Evolutionary conservation across 1,140 invertebrate genomes (phyloP).

Genomic region (roundworm (Caenorhabditis elegans)): DNA sequence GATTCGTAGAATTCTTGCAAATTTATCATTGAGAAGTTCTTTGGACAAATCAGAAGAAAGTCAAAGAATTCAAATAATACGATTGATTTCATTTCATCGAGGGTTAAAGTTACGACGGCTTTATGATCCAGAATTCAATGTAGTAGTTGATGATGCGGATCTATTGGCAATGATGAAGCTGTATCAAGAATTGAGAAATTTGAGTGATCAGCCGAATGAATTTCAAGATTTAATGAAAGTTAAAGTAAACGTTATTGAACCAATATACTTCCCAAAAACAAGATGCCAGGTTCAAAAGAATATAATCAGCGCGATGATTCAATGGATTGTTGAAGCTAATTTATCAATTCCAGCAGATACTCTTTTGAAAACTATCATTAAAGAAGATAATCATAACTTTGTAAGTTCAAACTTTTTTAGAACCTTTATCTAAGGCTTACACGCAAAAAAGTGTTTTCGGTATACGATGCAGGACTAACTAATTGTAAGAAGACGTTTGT

Average conservation of each 20-base stretch:
- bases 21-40: neutral
- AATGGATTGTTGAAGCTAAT: slow-evolving; percentile 2
- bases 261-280: slow-evolving; percentile 2
- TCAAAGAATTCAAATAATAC: neutral
- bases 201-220: slow-evolving; percentile 14
- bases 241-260: neutral
- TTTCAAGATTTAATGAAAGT: slow-evolving; percentile 12
- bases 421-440: too few species aligned
- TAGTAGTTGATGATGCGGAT: neutral
- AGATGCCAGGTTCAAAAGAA: neutral
- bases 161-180: slow-evolving; percentile 2
- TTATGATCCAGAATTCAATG: neutral
- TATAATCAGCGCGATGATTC: neutral
- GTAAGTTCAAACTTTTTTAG: neutral
- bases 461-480: too few species aligned
- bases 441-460: too few species aligned
- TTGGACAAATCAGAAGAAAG: slow-evolving; percentile 12
- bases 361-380: neutral
- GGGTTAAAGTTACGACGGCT: neutral
- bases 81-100: neutral
- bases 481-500: too few species aligned
- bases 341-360: neutral
- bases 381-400: slow-evolving; percentile 18
- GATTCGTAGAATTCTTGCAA: neutral
- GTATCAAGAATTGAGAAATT: neutral